Evolutionary conservation across 2,797 vertebrate genomes (phyloP), one percentile per base, ranked within the genome.

Genomic region (Cyclopterus lumpus): DNA sequence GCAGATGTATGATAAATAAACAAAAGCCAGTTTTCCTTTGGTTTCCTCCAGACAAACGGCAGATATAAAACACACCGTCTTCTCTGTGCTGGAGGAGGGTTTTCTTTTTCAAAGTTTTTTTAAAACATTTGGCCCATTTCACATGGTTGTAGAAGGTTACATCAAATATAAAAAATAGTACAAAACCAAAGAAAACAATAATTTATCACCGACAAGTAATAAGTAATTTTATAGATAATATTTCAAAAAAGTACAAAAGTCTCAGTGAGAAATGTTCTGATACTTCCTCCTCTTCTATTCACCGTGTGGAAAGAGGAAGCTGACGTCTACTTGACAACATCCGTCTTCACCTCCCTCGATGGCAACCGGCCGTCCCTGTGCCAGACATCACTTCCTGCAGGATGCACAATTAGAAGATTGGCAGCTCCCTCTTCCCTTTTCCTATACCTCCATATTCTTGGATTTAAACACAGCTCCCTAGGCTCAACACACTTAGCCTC

Each of bases 281-380:
- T 51, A 38, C 48, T 63, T 77, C 55, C 67, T 76, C 57, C 44
- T n/a, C 48, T 60, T 30, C 48, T 64, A 42, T 55, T 61, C 36
- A 71, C 30, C 28, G 4, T 26, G 42, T 67, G 46, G 44, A 67
- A 73, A 68, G 58, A 83, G 72, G 72, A 81, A 83, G 58, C 58
- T 36, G 32, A 15, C 61, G n/a, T 57, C 51, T 14, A 44, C 67
- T 59, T 9, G 32, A 67, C 67, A 54, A 62, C 48, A 75, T 77
- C 73, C 46, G 4, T 38, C 12, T 71, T 61, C 55, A 22, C 24
- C 20, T 24, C 18, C 40, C 61, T 55, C 63, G 22, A 1, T 40
- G 65, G 38, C 63, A 38, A 22, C n/a, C 24, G 49, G n/a, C 32
- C 67, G 61, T 36, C 24, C 6, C 46, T 5, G 15, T 9, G 6